Evolutionary conservation across 2,113 vertebrate genomes (phyloP).

Genomic region (Callospermophilus lateralis): DNA sequence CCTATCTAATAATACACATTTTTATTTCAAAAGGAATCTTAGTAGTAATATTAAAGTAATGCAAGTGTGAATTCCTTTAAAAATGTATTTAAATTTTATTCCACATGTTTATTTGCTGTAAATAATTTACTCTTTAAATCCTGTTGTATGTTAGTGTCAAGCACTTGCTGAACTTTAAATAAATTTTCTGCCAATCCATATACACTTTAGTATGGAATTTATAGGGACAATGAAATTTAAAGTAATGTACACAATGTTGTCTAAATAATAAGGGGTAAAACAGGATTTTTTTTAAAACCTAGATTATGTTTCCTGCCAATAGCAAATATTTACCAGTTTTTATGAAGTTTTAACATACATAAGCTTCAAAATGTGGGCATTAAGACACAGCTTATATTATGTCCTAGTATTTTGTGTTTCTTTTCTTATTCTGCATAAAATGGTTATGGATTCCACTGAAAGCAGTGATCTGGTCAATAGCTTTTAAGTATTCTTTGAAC

Average conservation of each 20-base stretch:
- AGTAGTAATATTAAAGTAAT: constrained; percentile 5
- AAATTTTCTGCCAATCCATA: not conserved
- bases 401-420: constrained; percentile 5
- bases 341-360: not conserved
- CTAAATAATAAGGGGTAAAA: not conserved
- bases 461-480: not conserved
- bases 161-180: not conserved
- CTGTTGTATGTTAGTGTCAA: constrained; percentile 33
- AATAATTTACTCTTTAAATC: not conserved
- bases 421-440: constrained; percentile 62
- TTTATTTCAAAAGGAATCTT: constrained; percentile 43
- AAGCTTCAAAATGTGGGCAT: not conserved
- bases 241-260: not conserved
- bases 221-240: not conserved
- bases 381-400: constrained; percentile 20
- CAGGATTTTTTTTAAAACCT: not conserved
- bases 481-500: constrained; percentile 69
- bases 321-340: constrained; percentile 21
- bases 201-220: not conserved
- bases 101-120: not conserved
- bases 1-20: not conserved
- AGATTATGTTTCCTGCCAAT: not conserved
- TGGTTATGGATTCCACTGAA: constrained; percentile 68
- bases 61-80: constrained; percentile 1
- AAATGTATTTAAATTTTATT: constrained; percentile 37